Evolutionary conservation across 2,797 vertebrate genomes (phyloP).

Genomic region (Carduelis carduelis): DNA sequence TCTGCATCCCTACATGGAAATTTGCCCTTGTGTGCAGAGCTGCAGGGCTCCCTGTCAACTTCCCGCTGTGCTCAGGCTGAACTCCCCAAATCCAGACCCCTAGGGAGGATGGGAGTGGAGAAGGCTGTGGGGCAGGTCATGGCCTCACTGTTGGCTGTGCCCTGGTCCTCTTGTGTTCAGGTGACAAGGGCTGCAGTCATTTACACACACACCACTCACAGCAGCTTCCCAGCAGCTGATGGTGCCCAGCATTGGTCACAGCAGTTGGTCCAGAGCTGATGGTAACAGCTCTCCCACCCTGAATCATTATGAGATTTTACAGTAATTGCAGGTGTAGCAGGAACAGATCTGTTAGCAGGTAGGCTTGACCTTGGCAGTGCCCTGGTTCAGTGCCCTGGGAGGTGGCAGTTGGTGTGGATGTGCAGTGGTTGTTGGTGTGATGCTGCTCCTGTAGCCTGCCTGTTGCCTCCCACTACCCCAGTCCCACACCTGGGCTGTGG

Average conservation of each 20-base stretch:
- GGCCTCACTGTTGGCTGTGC: background rate
- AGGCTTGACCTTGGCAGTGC: background rate
- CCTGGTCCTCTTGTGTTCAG: background rate
- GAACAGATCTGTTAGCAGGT: background rate
- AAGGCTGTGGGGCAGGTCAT: background rate
- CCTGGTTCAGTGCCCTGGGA: accelerated
- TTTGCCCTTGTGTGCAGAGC: background rate
- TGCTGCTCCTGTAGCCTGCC: background rate
- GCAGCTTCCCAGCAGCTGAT: background rate
- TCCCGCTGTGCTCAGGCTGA: background rate
- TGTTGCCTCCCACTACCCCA: background rate
- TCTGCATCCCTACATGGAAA: background rate
- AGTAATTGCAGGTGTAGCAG: background rate
- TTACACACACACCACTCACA: background rate
- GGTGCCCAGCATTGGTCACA: background rate
- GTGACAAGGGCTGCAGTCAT: background rate
- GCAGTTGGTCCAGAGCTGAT: background rate
- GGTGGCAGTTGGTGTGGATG: background rate
- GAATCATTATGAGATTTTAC: background rate
- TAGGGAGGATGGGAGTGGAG: background rate
- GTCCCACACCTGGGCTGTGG: background rate
- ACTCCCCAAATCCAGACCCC: background rate
- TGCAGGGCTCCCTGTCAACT: background rate
- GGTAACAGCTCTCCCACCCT: background rate
- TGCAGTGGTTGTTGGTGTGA: background rate